Percentiles rank a stretch among this genome's conserved stretches.
Evolutionary conservation across 2,888 invertebrate species (phyloP).

Genomic region (Napeogenes sylphis): DNA sequence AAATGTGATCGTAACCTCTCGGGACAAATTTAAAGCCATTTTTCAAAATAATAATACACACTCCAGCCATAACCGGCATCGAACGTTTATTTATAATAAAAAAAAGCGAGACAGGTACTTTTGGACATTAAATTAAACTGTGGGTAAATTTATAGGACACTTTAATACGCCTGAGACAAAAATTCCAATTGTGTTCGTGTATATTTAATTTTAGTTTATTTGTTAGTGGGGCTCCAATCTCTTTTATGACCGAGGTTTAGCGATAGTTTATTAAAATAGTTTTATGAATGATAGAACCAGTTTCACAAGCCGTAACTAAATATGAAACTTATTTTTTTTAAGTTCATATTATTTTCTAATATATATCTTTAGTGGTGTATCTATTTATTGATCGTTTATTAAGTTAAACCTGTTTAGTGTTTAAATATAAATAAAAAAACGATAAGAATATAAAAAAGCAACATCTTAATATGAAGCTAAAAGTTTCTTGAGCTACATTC

Average conservation of each 20-base stretch:
- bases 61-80: constrained; percentile 69
- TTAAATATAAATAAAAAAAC: too few relatives aligned
- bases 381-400: neutral
- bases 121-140: constrained; percentile 78
- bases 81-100: constrained; percentile 71
- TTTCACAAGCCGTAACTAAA: constrained; percentile 43
- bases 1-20: constrained; percentile 38
- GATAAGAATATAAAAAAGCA: too few relatives aligned
- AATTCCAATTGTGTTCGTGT: constrained; percentile 77
- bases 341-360: constrained; percentile 9
- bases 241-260: constrained; percentile 70
- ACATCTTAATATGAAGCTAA: too few relatives aligned
- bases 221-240: constrained; percentile 71
- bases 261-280: constrained; percentile 73
- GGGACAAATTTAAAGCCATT: constrained; percentile 70
- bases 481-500: too few relatives aligned
- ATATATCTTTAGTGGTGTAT: neutral
- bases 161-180: constrained; percentile 77
- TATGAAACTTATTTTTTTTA: constrained; percentile 44
- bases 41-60: constrained; percentile 73
- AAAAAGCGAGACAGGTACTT: constrained; percentile 73
- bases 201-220: constrained; percentile 78
- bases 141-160: constrained; percentile 78
- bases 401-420: too few relatives aligned
- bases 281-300: constrained; percentile 72